phyloP scores from a whole-genome alignment of 2,113 vertebrate species.

The Pseudolaguvia tuberculata region DNA sequence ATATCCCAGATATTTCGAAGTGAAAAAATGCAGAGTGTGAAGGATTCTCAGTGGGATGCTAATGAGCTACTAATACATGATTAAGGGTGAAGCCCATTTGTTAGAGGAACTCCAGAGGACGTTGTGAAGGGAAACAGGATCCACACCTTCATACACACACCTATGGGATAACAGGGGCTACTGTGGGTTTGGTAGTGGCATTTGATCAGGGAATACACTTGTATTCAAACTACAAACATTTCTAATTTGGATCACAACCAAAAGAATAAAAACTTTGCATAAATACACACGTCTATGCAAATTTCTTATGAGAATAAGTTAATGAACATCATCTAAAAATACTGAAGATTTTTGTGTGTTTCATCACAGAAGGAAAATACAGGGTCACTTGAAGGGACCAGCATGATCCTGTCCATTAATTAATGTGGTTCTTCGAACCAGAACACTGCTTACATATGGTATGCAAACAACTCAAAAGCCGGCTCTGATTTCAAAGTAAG shows the following conservation, averaged over 20 bases:
- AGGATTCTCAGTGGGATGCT: slow-evolving; percentile 49
- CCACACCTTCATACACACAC: slow-evolving; percentile 17
- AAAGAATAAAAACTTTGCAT: neutral
- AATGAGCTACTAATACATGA: slow-evolving; percentile 50
- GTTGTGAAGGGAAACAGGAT: slow-evolving; percentile 1
- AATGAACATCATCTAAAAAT: neutral
- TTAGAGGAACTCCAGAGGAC: slow-evolving; percentile 21
- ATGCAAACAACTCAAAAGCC: slow-evolving; percentile 60
- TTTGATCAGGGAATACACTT: neutral
- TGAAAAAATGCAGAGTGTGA: slow-evolving; percentile 36
- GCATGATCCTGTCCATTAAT: slow-evolving; percentile 60
- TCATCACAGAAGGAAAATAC: slow-evolving; percentile 37
- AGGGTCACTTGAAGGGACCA: slow-evolving; percentile 23
- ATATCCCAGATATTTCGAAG: slow-evolving; percentile 22
- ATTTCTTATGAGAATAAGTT: neutral
- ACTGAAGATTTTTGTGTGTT: neutral
- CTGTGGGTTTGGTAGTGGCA: neutral
- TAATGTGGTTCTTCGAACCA: slow-evolving; percentile 60
- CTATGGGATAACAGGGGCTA: slow-evolving; percentile 1
- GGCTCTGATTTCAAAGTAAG: slow-evolving; percentile 83
- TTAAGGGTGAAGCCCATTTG: slow-evolving; percentile 26
- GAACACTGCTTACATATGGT: slow-evolving; percentile 63
- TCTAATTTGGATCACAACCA: neutral
- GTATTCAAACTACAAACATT: neutral
- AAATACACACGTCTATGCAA: neutral